Percentiles rank a stretch among this genome's conserved stretches.
These are phyloP conservation scores for Orchesellides sinensis DNA, from an alignment of 2,888 invertebrate genomes.

Conservation along the genomic window DNA sequence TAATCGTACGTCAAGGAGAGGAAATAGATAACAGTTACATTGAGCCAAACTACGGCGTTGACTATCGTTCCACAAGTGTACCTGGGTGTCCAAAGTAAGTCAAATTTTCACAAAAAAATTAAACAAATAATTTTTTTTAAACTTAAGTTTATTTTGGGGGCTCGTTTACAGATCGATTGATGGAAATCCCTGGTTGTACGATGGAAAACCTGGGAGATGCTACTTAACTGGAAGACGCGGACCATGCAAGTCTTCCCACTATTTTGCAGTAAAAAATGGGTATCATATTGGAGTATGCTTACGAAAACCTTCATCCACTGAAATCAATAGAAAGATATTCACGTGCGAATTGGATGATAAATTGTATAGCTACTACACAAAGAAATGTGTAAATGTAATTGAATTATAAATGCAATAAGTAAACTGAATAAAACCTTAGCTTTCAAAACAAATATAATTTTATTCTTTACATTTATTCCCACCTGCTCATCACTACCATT, in stretches of 20 bases:
- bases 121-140: neutral
- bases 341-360: too few relatives aligned
- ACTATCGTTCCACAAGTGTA: neutral
- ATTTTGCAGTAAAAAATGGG: neutral
- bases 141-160: neutral
- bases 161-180: slow-evolving; percentile 22
- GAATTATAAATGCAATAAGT: too few relatives aligned
- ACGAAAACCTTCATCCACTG: too few relatives aligned
- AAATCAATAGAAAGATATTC: too few relatives aligned
- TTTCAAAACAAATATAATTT: too few relatives aligned
- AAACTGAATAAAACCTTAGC: too few relatives aligned
- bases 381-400: too few relatives aligned
- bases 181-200: slow-evolving; percentile 6
- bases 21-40: neutral
- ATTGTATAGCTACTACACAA: too few relatives aligned
- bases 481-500: too few relatives aligned
- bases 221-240: neutral
- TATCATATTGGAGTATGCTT: neutral
- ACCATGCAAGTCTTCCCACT: neutral
- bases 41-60: neutral
- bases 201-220: neutral
- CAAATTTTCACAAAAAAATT: neutral
- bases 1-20: neutral
- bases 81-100: slow-evolving; percentile 18
- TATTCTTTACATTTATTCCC: too few relatives aligned